Evolutionary conservation across 1,140 invertebrate species (phyloP).

Genomic region (Anadara kagoshimensis): DNA sequence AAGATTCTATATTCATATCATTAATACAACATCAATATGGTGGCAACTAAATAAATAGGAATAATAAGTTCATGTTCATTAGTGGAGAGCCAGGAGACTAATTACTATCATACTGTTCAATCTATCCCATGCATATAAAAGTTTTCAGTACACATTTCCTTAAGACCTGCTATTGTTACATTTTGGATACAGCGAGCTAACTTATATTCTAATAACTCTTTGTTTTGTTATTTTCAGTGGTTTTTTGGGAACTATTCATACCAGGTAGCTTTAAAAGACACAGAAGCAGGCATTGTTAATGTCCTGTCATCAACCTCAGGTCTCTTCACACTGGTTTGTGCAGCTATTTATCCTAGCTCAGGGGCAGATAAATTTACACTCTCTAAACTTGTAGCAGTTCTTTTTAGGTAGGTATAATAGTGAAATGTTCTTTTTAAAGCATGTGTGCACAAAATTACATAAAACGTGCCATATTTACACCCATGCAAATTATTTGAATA

Average conservation of each 20-base stretch:
- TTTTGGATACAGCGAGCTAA: background rate
- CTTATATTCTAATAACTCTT: background rate
- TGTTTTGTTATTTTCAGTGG: constrained; percentile 79
- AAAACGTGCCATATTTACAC: too few relatives aligned
- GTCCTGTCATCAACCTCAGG: constrained; percentile 88
- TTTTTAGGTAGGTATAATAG: constrained; percentile 78
- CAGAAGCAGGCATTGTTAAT: constrained; percentile 85
- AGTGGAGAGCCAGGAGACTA: too few relatives aligned
- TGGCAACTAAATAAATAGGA: too few relatives aligned
- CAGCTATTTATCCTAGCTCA: constrained; percentile 86
- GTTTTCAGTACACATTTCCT: too few relatives aligned
- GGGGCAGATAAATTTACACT: constrained; percentile 86
- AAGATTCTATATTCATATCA: too few relatives aligned
- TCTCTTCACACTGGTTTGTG: constrained; percentile 87
- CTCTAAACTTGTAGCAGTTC: constrained; percentile 85
- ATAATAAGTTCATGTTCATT: too few relatives aligned
- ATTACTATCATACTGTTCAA: too few relatives aligned
- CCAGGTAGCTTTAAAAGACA: constrained; percentile 84
- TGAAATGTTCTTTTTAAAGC: too few relatives aligned
- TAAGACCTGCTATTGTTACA: background rate
- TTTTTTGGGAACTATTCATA: constrained; percentile 88
- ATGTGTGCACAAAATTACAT: too few relatives aligned
- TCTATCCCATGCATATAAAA: too few relatives aligned
- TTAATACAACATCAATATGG: too few relatives aligned
- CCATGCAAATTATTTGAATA: too few relatives aligned